A percentile compares a stretch with the other conserved stretches of the same genome.
Evolutionary conservation across 2,888 invertebrate species (phyloP).

Genomic region (Drosophila maculinotata): DNA sequence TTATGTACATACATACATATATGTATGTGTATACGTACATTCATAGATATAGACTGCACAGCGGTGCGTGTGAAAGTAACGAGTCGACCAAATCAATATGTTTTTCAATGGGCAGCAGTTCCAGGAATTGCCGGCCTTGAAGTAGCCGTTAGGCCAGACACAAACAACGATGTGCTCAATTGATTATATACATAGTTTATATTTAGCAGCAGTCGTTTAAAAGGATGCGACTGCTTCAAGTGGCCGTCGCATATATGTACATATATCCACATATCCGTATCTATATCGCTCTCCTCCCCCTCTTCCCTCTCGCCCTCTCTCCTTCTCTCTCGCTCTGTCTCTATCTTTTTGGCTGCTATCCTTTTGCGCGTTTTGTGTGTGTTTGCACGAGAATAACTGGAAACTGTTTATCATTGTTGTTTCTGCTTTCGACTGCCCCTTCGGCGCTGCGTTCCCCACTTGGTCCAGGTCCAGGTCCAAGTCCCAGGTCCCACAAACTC

Average conservation of each 20-base stretch:
- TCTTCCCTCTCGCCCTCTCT: conserved; percentile 9
- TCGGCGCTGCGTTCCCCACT: conserved; percentile 39
- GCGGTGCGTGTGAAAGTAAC: conserved; percentile 69
- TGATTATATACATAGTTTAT: conserved; percentile 80
- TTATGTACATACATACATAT: not conserved
- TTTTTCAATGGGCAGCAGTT: conserved; percentile 63
- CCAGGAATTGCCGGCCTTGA: conserved; percentile 75
- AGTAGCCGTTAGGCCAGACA: conserved; percentile 71
- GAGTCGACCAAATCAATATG: conserved; percentile 53
- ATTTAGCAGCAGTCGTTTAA: conserved; percentile 75
- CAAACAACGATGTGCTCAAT: conserved; percentile 70
- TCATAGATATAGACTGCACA: conserved; percentile 12
- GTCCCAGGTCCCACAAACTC: conserved; percentile 21
- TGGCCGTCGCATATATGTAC: conserved; percentile 42
- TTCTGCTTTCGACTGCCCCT: conserved; percentile 59
- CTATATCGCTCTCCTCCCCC: conserved; percentile 14
- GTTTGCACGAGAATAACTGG: conserved; percentile 73
- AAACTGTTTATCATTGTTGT: conserved; percentile 78
- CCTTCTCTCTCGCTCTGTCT: not conserved
- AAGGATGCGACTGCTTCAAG: conserved; percentile 73
- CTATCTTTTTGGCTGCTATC: conserved; percentile 41
- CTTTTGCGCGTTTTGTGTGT: conserved; percentile 52
- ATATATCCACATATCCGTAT: conserved; percentile 42
- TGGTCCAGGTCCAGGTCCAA: conserved; percentile 25
- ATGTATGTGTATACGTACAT: conserved; percentile 7